Evolutionary conservation across 2,888 invertebrate species (phyloP), one percentile per base, ranked within the genome.

Genomic region (Acleris sparsana): DNA sequence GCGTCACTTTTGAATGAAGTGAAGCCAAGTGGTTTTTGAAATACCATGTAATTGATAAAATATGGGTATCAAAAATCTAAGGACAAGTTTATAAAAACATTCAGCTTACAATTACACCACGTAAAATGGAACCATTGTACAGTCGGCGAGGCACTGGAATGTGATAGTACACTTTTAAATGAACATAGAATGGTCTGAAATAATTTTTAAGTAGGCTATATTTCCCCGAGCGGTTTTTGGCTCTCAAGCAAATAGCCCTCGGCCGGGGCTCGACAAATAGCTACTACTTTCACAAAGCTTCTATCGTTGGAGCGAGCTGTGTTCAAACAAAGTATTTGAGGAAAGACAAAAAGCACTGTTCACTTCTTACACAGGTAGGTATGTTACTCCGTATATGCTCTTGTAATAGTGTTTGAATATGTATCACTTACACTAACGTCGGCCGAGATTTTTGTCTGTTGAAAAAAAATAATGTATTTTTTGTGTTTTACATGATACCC

Each of bases 271-370:
- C 66, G 67, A 69, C 69, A 71, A 71, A 72, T 68, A 65, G 69
- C 33, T 63, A 49, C 66, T 63, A 71, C 71, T 68, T 63, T 64
- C 48, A 62, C 62, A 62, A 60, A 56, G 60, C 64, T 68, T 62
- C 70, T 67, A 69, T 70, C 60, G 59, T 53, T 62, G 66, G 66
- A 71, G 70, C 58, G 67, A 61, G 60, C 44, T 59, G 69, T 68
- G 67, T 53, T 68, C 63, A 60, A 67, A 58, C 67, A 69, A 72
- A 70, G 70, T 70, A 55, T 62, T 46, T 46, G 33, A 22, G 55
- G 13, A 48, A 22, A 44, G 46, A n/a, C 33, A 62, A 48, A 53
- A 62, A 46, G 53, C 46, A 53, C 16, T 33, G 16, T 18, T 39
- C 53, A 2, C 11, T 25, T 46, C 46, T 39, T 56, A 9, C 7